phyloP scores from a whole-genome alignment of 2,797 vertebrate species.

The Gila robusta region DNA sequence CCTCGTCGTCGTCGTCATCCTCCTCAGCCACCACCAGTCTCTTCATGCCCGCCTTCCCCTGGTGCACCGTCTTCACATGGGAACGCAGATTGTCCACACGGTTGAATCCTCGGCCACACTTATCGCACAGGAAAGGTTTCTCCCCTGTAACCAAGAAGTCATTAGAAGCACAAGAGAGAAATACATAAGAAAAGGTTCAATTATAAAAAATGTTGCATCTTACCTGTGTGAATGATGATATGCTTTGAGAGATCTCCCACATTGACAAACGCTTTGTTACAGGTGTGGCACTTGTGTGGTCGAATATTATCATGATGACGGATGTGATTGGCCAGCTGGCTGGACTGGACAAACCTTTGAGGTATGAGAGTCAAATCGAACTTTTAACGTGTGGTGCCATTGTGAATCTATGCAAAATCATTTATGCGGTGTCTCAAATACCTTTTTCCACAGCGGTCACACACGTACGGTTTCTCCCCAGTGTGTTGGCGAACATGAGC shows the following conservation, averaged over 20 bases:
- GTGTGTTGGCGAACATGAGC: constrained; percentile 98
- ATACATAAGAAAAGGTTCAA: background rate
- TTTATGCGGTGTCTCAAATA: constrained; percentile 61
- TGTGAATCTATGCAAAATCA: background rate
- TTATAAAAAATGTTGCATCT: background rate
- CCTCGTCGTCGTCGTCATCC: constrained; percentile 35
- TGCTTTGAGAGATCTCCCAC: constrained; percentile 98
- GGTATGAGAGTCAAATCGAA: background rate
- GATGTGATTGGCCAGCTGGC: constrained; percentile 98
- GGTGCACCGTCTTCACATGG: constrained; percentile 96
- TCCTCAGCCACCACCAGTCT: constrained; percentile 79
- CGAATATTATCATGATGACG: constrained; percentile 98
- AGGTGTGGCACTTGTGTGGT: constrained; percentile 95
- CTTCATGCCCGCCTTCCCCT: constrained; percentile 95
- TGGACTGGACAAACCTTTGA: constrained; percentile 96
- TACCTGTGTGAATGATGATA: constrained; percentile 98
- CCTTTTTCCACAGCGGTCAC: constrained; percentile 98
- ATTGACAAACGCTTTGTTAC: constrained; percentile 97
- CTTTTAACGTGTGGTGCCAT: background rate
- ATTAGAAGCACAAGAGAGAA: background rate
- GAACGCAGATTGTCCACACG: constrained; percentile 97
- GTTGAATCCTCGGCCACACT: constrained; percentile 96
- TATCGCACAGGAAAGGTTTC: constrained; percentile 96
- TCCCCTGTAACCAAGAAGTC: constrained; percentile 81
- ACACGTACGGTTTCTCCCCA: constrained; percentile 97